phyloP scores from a whole-genome alignment of 2,113 vertebrate genomes.

The Otolemur garnettii region DNA sequence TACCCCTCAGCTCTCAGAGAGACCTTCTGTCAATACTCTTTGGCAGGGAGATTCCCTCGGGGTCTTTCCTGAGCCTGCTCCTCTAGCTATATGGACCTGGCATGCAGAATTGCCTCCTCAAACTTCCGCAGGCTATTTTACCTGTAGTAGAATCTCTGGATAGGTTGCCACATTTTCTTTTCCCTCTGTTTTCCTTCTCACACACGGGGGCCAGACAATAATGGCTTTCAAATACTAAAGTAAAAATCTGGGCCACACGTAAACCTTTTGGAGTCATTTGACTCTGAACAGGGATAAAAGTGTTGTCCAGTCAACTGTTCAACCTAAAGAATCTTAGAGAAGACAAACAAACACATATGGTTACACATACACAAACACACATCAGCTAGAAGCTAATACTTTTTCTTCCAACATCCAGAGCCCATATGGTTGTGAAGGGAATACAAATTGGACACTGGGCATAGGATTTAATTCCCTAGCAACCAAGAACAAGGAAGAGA shows the following conservation, averaged over 20 bases:
- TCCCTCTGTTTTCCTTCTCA: neutral
- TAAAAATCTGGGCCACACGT: constrained; percentile 35
- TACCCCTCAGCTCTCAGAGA: neutral
- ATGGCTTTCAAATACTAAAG: neutral
- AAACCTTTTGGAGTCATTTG: neutral
- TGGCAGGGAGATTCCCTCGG: neutral
- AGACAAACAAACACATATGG: neutral
- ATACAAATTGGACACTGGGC: neutral
- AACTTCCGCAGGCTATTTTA: neutral
- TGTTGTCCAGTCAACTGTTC: neutral
- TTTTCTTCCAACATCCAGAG: neutral
- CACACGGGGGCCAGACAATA: neutral
- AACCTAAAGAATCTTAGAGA: constrained; percentile 6
- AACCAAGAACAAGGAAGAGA: neutral
- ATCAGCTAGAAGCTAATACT: neutral
- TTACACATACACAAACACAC: neutral
- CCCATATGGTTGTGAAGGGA: neutral
- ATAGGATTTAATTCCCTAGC: neutral
- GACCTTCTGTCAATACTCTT: neutral
- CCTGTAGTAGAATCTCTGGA: neutral
- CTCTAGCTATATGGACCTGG: neutral
- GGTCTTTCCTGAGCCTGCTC: neutral
- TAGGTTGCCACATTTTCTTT: neutral
- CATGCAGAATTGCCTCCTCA: neutral
- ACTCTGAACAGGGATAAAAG: neutral